These are phyloP conservation scores for Oreochromis niloticus DNA, from an alignment of 2,113 vertebrate species.

Conservation along the genomic window DNA sequence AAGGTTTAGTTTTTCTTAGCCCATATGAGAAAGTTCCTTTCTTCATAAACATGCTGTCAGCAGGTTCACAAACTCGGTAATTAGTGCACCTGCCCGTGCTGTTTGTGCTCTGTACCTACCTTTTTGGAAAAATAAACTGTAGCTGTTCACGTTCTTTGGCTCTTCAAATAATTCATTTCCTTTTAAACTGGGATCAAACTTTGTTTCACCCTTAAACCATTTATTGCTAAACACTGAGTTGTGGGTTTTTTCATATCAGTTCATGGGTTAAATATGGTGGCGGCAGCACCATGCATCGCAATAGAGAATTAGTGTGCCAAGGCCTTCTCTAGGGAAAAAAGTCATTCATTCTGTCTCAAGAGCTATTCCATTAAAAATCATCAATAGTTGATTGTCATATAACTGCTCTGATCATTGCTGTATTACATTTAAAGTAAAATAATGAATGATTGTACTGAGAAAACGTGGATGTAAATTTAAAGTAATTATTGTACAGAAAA, in stretches of 20 bases:
- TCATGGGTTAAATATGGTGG: background rate
- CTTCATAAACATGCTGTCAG: background rate
- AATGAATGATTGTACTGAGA: background rate
- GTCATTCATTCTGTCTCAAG: background rate
- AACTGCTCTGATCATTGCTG: background rate
- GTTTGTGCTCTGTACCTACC: background rate
- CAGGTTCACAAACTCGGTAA: too few relatives aligned
- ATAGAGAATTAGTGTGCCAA: background rate
- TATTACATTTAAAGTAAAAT: background rate
- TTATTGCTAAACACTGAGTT: background rate
- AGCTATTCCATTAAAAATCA: background rate
- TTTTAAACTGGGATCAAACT: background rate
- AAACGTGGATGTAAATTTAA: background rate
- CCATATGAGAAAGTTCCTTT: background rate
- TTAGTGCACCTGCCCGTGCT: background rate
- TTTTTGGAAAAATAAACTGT: background rate
- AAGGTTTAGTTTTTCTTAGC: background rate
- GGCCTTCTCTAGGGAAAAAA: background rate
- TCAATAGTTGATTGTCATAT: background rate
- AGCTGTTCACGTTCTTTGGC: background rate
- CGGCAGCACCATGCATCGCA: accelerated
- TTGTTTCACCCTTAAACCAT: background rate
- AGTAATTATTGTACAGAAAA: background rate
- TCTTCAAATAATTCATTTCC: background rate
- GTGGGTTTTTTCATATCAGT: background rate